A percentile compares a stretch with the other conserved stretches of the same genome.
Conservation (phyloP, 2,113 vertebrate genomes). For the Leptocoma aspasia region DNA sequence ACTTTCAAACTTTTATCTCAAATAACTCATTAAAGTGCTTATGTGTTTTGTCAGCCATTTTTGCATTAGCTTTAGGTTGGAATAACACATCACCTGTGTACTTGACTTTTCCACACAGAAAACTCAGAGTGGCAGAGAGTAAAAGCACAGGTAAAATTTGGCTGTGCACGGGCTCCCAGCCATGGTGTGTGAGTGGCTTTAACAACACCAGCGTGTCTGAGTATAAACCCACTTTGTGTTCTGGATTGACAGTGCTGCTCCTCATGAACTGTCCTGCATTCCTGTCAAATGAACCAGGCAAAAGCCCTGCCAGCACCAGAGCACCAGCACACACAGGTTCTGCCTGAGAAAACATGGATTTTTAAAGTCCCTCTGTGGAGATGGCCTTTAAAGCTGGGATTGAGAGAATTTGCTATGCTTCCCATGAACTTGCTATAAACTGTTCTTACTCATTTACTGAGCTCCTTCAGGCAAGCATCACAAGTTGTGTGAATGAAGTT, state of each 20-base stretch:
- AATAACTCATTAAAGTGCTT: background rate
- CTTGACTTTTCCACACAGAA: background rate
- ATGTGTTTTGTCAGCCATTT: background rate
- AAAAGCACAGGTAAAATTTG: background rate
- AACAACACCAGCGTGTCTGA: fast-evolving
- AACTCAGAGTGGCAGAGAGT: background rate
- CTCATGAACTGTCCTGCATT: fast-evolving
- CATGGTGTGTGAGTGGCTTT: fast-evolving
- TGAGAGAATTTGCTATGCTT: background rate
- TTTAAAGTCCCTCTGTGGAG: background rate
- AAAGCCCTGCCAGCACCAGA: background rate
- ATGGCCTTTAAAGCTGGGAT: background rate
- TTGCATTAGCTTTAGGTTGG: background rate
- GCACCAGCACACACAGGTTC: background rate
- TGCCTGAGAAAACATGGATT: background rate
- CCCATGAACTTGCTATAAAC: background rate
- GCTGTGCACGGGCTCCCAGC: background rate
- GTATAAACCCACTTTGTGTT: background rate
- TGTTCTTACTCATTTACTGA: background rate
- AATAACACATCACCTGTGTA: background rate
- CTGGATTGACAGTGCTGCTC: background rate
- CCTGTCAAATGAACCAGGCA: too few species aligned
- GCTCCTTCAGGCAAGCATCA: background rate
- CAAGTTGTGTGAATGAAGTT: background rate
- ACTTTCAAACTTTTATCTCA: background rate